These are phyloP conservation scores for Bungarus multicinctus DNA, from an alignment of 2,113 vertebrate species.

Conservation along the genomic window DNA sequence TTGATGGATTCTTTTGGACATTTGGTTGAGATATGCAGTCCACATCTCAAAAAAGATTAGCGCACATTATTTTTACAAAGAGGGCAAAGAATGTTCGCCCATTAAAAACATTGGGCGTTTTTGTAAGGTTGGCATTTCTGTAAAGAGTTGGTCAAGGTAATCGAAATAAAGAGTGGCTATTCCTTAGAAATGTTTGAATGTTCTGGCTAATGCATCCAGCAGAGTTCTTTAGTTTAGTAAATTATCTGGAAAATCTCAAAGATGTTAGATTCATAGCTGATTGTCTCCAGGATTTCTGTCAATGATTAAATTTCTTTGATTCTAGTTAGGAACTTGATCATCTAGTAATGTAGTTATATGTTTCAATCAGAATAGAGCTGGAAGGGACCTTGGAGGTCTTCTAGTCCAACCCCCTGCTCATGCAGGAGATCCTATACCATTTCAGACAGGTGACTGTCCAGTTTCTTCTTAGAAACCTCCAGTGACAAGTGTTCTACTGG, in stretches of 20 bases:
- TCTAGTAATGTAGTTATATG: neutral
- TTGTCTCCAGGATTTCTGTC: neutral
- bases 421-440: too few species aligned
- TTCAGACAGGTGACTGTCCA: too few species aligned
- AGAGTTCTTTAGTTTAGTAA: neutral
- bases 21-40: conserved; percentile 20
- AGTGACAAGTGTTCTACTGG: too few species aligned
- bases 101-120: neutral
- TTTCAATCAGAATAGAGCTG: too few species aligned
- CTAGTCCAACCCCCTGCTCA: too few species aligned
- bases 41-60: conserved; percentile 16
- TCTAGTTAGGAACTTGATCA: neutral
- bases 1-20: conserved; percentile 24
- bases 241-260: neutral
- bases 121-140: neutral
- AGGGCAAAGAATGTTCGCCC: neutral
- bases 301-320: neutral
- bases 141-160: neutral
- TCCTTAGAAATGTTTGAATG: neutral
- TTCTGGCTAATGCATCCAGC: neutral
- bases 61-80: conserved; percentile 4
- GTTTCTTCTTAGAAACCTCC: too few species aligned
- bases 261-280: neutral
- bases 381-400: too few species aligned
- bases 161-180: neutral